phyloP scores from a whole-genome alignment of 2,797 vertebrate genomes.

The Hephaestus fuliginosus region DNA sequence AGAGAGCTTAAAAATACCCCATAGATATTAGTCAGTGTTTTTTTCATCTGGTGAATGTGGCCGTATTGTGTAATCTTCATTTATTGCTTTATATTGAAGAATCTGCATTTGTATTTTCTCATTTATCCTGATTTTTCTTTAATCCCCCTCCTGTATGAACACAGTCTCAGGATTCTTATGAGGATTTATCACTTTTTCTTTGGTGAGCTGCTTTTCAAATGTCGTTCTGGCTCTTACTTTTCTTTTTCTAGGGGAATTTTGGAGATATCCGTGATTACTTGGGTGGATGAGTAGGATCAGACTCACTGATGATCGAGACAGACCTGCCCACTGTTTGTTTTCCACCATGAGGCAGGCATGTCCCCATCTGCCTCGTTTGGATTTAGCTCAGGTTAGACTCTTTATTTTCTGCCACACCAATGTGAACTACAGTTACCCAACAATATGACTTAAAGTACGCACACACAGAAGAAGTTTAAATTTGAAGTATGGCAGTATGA shows the following conservation, averaged over 20 bases:
- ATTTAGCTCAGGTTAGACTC: background rate
- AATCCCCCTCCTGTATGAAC: background rate
- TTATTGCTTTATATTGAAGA: background rate
- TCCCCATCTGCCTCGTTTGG: conserved; percentile 17
- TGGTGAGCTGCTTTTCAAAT: background rate
- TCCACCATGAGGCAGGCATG: background rate
- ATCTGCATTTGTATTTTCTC: background rate
- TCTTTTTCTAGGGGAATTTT: conserved; percentile 12
- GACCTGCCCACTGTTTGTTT: conserved; percentile 7
- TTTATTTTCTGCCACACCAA: background rate
- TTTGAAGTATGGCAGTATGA: background rate
- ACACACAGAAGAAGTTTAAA: background rate
- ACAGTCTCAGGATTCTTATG: background rate
- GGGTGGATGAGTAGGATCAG: conserved; percentile 3
- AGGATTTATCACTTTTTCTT: background rate
- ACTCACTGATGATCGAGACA: conserved; percentile 11
- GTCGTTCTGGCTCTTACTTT: background rate
- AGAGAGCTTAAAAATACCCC: background rate
- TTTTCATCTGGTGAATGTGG: background rate
- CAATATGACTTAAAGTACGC: background rate
- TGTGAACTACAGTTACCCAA: background rate
- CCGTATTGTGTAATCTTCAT: background rate
- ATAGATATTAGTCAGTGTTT: background rate
- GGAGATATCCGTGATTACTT: background rate
- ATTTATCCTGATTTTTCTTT: background rate